These are phyloP conservation scores for Gallinago paraguaiae DNA, from an alignment of 2,113 vertebrate genomes.

Conservation along the genomic window DNA sequence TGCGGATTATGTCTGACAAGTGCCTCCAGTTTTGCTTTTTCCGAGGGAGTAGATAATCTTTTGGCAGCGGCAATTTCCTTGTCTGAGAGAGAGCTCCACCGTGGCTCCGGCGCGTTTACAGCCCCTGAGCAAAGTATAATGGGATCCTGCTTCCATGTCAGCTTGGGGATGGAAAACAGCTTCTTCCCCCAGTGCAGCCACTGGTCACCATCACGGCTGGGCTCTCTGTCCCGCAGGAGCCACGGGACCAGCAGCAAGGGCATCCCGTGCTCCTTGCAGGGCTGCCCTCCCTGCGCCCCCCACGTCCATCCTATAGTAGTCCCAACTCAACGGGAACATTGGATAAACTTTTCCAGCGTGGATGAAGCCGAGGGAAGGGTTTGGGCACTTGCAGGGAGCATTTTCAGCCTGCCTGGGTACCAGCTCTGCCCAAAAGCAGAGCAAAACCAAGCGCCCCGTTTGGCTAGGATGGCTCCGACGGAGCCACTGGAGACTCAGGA, in stretches of 20 bases:
- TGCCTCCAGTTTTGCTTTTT: constrained; percentile 13
- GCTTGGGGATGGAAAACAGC: not conserved
- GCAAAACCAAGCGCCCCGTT: not conserved
- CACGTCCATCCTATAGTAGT: not conserved
- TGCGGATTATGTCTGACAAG: constrained; percentile 25
- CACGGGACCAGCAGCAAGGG: not conserved
- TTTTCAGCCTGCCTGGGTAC: not conserved
- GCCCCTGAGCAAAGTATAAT: not conserved
- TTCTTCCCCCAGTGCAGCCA: not conserved
- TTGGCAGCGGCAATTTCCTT: not conserved
- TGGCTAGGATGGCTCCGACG: not conserved
- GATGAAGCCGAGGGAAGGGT: not conserved
- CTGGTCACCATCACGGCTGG: accelerated
- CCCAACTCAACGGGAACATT: not conserved
- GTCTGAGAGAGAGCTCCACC: not conserved
- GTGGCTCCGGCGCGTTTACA: not conserved
- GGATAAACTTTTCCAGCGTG: not conserved
- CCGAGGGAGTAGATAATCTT: not conserved
- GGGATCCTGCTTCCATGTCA: not conserved
- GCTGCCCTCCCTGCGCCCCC: not conserved
- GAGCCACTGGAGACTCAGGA: not conserved
- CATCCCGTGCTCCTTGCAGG: accelerated
- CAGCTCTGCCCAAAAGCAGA: not conserved
- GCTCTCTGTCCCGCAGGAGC: not conserved
- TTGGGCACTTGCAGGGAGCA: not conserved